Evolutionary conservation across 2,797 vertebrate species (phyloP).

Genomic region (Melopsittacus undulatus): DNA sequence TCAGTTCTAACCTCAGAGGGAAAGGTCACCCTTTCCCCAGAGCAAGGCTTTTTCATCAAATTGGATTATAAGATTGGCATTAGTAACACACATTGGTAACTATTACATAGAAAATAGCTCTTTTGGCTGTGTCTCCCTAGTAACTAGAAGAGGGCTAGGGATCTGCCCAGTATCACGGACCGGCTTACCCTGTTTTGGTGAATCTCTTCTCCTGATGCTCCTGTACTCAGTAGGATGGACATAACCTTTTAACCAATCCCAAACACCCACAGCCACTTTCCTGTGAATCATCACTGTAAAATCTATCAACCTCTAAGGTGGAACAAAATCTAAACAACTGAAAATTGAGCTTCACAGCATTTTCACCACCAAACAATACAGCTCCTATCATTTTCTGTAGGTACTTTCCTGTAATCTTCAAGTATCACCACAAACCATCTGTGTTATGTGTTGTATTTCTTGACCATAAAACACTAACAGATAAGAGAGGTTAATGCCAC

Average conservation of each 20-base stretch:
- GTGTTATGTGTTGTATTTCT: not conserved
- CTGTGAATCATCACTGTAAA: not conserved
- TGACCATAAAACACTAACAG: not conserved
- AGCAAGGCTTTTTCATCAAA: not conserved
- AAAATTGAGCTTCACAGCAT: not conserved
- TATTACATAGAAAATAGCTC: not conserved
- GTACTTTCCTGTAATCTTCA: not conserved
- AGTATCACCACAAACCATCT: not conserved
- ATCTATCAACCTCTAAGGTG: not conserved
- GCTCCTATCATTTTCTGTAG: not conserved
- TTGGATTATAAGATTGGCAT: slow-evolving; percentile 27
- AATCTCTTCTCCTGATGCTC: not conserved
- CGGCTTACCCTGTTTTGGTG: not conserved
- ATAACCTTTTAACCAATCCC: not conserved
- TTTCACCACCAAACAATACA: not conserved
- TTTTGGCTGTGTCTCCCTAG: not conserved
- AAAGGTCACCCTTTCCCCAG: slow-evolving; percentile 2
- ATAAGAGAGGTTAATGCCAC: not conserved
- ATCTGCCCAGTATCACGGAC: not conserved
- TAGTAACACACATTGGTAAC: not conserved
- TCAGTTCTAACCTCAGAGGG: not conserved
- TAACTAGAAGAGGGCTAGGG: not conserved
- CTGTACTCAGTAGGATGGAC: not conserved
- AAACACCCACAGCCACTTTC: not conserved
- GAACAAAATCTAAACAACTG: not conserved